Evolutionary conservation across 2,113 vertebrate species (phyloP).

Genomic region (Clinocottus analis): DNA sequence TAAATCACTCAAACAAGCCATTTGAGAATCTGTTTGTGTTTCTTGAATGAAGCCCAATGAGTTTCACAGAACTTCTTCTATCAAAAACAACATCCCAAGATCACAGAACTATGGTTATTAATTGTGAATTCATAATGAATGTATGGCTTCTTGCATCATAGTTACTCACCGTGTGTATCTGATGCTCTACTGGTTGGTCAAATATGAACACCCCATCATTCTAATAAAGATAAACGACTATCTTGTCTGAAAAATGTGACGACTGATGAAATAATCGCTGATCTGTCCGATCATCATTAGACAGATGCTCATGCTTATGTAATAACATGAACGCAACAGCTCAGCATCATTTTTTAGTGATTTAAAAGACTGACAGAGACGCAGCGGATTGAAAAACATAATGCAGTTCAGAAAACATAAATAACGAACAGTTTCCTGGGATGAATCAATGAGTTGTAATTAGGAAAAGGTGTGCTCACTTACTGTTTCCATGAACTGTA

Average conservation of each 20-base stretch:
- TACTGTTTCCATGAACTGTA: too few species aligned
- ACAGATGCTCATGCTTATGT: not conserved
- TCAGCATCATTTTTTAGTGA: not conserved
- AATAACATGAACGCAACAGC: not conserved
- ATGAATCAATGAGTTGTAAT: not conserved
- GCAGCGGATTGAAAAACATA: not conserved
- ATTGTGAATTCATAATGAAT: not conserved
- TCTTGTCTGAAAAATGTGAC: not conserved
- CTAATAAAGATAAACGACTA: not conserved
- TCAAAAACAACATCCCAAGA: not conserved
- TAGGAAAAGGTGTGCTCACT: not conserved
- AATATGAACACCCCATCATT: not conserved
- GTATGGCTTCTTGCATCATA: not conserved
- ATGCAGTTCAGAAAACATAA: not conserved
- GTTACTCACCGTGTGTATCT: too few species aligned
- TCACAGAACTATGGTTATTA: not conserved
- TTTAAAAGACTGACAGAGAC: not conserved
- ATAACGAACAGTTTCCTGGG: not conserved
- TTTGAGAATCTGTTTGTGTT: not conserved
- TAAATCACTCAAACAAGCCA: not conserved
- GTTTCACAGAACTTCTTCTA: not conserved
- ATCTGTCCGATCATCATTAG: not conserved
- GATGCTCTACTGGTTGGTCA: not conserved
- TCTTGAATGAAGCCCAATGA: not conserved
- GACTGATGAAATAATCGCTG: not conserved